Base-by-base conservation (phyloP, 2,888 invertebrate species). In the Allophyes oxyacanthae region DNA sequence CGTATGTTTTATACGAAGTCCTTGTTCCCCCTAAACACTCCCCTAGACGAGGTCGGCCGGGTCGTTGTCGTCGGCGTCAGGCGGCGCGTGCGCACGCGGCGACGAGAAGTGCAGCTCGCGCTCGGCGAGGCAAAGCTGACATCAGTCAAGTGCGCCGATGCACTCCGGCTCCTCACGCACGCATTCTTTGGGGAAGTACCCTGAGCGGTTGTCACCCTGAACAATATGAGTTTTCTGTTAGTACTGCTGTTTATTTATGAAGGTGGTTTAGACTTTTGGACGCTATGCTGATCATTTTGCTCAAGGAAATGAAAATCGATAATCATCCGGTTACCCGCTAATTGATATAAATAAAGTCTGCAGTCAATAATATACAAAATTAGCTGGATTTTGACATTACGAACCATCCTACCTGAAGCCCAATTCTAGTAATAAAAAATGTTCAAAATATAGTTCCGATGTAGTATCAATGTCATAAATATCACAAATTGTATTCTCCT, bases 111-210 rank as follows among this genome's bases (percentile, higher is more conserved):
- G 87, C 68, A 82, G 78, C 85, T 87, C 89, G 85, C 91, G 91
- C 87, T 86, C 88, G 84, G 89, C 90, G 89, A 86, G 88, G 86
- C 92, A 92, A 58, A 87, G 89, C 85, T 86, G 87, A 77, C 93
- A 93, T 94, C 94, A 94, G 90, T 94, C 94, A 2, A 94, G 85
- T 78, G 91, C 90, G 11, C 94, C 94, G 75, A 93, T 90, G 46
- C 92, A 93, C 76, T 94, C 94, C 1, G 95, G 94, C 78, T 95
- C 95, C 85, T 95, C 95, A 42, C 95, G 94, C 42, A 98, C 97
- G 88, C 96, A 97, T 70, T 96, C 96, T 85, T 96, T 97, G 2
- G 98, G 97, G 88, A 98, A 97, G 87, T 96, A 97, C 11, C 97
- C 98, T 4, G 92, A 88, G 1, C 94, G 87, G 79, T 89, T 90